Base-by-base conservation (phyloP, 2,797 vertebrate genomes). In the Argentina silus region DNA sequence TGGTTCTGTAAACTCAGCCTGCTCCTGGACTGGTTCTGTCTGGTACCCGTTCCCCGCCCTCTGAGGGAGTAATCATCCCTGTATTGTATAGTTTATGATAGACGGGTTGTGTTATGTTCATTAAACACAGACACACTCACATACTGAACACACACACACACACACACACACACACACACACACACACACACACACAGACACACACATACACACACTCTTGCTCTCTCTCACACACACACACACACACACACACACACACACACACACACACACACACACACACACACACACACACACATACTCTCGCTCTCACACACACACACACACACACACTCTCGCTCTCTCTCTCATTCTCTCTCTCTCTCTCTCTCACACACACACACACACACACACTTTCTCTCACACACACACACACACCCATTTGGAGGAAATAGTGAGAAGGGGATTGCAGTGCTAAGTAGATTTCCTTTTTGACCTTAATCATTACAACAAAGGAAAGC, bases 401-500 rank as follows among this genome's bases (percentile, higher is more conserved):
- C 27, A 36, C 27, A 36, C 48, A 12, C 45, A 14, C 44, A 48
- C 15, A 14, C 44, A 48, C 15, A 21, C 65, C 2, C n/a, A 12
- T 9, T 10, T 43, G 42, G n/a, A 44, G 43, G 36, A 6, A 44
- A 43, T 27, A 63, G 61, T 3, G 36, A n/a, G 42, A 63, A 1
- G 43, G 56, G 47, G 21, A 7, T 19, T 6, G 15, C 11, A 19
- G 66, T 15, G 56, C 74, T 68, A 66, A 78, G 64, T 66, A 21
- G 53, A 66, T 62, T 66, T 72, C 66, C 59, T 42, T 42, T 70
- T 56, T 43, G 17, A 65, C 23, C 67, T 57, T 6, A 63, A 48
- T 69, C 23, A 57, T 42, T 50, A 69, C 53, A 78, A 66, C 43
- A 7, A 15, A n/a, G 5, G 17, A 53, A 53, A n/a, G 5, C 15